Evolutionary conservation across 2,797 vertebrate genomes (phyloP), one percentile per base, ranked within the genome.

Genomic region (Molossus alvarezi): DNA sequence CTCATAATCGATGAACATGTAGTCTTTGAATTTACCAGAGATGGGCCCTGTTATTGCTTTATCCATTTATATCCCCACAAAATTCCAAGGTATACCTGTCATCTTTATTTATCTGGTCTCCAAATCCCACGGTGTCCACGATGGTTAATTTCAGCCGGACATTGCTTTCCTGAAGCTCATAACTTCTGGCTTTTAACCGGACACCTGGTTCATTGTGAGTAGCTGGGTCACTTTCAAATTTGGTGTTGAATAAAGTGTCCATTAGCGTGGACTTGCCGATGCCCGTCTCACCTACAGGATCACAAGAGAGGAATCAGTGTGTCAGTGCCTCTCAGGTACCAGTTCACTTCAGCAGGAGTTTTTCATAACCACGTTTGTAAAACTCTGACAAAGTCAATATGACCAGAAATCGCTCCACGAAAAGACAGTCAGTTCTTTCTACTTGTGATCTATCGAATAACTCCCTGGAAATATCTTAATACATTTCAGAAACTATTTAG

Each of bases 211-310:
- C 99, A 0, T 98, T 98, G 98, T 99, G 99, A 29, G 99, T 98
- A 0, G 98, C 98, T 2, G 98, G 98, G 72, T 99, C 98, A 1
- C 98, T 98, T 98, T 99, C 99, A 75, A 99, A 99, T 96, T 99
- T 99, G 12, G 99, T 99, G 76, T 99, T 99, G 98, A 99, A 99
- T 93, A 99, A 98, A 4, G 99, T 99, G 97, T 99, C 99, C 99
- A 99, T 99, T 97, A 99, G 82, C 0, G 98, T 99, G 0, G 99
- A 99, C 94, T 99, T 99, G 84, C 99, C 99, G 0, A 99, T 99
- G 93, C 99, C 99, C 0, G 99, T 99, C 88, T 99, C 99, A 0
- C 99, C 99, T 99, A 97, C 0, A 93, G 14, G 80, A 65, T 53
- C 57, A 97, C 55, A 96, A 83, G 23, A 18, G 12, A 82, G 81